Base-by-base conservation (phyloP, 2,888 invertebrate species). In the Macrophya annulata region DNA sequence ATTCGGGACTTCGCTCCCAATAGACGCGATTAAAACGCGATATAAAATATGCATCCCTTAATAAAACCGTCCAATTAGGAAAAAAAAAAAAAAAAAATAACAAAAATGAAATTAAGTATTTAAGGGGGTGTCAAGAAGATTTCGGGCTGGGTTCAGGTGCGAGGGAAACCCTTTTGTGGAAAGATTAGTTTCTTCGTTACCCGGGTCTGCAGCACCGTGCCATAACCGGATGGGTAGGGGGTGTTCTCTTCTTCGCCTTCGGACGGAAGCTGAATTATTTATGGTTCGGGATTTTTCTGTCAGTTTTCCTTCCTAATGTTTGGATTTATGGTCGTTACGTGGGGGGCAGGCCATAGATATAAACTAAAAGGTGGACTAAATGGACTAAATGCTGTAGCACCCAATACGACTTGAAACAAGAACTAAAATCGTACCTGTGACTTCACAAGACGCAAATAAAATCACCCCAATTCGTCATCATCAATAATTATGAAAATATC, bases 11-110 rank as follows among this genome's bases (percentile, higher is more conserved):
- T 85, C 89, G 89, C 90, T 92, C 92, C 91, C 92, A 90, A 92
- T 92, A 91, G 92, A 92, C 91, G 89, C 93, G 92, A 93, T 93
- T 92, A 93, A 93, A 93, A 91, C 90, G 90, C 91, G 93, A 92
- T 92, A 91, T 93, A 92, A 93, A 93, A 93, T 93, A 93, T 93
- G 93, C 92, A 93, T 93, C 91, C 91, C 92, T 92, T 93, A 92
- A 93, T 93, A 93, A 93, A 93, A 93, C 91, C 91, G 92, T 92
- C 93, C 93, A 93, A 93, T 93, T 93, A 93, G 88, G 88, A 90
- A 68, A 10, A 88, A 90, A 91, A 89, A 31, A 31, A 31, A 90
- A 68, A 10, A 88, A 90, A 91, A 89, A 31, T n/a, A n/a, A n/a
- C n/a, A 31, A 31, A 31, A 92, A 93, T 93, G 92, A 91, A 93